A percentile compares a stretch with the other conserved stretches of the same genome.
Conservation (phyloP, 2,797 vertebrate genomes). For the Amazona finschi region DNA sequence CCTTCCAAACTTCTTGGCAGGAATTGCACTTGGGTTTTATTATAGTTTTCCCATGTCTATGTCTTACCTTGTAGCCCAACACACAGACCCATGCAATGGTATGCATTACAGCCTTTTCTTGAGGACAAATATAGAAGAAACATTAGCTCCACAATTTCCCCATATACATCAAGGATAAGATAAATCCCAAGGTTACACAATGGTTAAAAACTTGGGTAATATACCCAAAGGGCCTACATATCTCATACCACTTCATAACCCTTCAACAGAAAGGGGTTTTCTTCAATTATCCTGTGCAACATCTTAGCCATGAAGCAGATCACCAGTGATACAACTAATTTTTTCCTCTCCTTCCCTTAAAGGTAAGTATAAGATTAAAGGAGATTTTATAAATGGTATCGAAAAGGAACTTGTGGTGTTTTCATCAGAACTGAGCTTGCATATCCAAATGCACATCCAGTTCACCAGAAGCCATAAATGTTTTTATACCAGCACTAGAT, state of each 20-base stretch:
- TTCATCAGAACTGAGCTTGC: background rate
- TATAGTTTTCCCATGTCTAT: background rate
- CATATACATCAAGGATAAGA: background rate
- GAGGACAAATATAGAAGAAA: background rate
- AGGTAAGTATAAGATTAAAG: background rate
- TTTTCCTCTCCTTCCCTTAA: background rate
- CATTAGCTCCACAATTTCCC: background rate
- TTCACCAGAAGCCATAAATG: background rate
- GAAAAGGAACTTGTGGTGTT: background rate
- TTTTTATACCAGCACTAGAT: background rate
- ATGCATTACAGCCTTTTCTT: background rate
- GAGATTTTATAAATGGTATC: background rate
- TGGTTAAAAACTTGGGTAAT: background rate
- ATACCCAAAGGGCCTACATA: background rate
- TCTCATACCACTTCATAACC: background rate
- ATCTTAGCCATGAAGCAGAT: background rate
- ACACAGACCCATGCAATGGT: background rate
- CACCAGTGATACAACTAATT: background rate
- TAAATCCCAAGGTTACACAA: background rate
- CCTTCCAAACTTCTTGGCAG: background rate
- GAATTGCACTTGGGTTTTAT: background rate
- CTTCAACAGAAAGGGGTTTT: background rate
- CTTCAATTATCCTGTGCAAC: background rate
- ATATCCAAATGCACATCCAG: background rate
- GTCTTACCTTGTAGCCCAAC: background rate